Evolutionary conservation across 2,113 vertebrate genomes (phyloP).

Genomic region (Agelaius tricolor): DNA sequence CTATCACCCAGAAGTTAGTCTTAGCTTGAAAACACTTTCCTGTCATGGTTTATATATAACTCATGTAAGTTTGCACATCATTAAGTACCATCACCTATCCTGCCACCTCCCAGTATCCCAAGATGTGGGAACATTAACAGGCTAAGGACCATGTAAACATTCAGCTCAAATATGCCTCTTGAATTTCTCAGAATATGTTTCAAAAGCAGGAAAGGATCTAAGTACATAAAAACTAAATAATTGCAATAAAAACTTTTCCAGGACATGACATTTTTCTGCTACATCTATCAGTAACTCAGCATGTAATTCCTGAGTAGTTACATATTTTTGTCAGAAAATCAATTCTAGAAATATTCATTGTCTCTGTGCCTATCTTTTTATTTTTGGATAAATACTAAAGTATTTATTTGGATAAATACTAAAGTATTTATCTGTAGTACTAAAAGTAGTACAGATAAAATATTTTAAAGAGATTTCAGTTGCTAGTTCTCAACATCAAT

Average conservation of each 20-base stretch:
- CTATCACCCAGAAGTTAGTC: background rate
- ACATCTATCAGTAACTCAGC: background rate
- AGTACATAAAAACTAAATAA: background rate
- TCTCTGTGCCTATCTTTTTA: background rate
- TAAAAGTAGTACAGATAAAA: background rate
- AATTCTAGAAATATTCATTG: background rate
- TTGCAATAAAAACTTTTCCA: background rate
- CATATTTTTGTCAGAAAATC: background rate
- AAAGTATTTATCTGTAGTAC: too few relatives aligned
- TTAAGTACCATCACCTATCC: background rate
- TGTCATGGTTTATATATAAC: background rate
- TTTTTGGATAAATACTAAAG: background rate
- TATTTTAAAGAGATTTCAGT: background rate
- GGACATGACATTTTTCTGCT: background rate
- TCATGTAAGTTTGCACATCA: background rate
- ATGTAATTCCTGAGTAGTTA: background rate
- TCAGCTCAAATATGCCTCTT: background rate
- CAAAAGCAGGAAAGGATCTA: background rate
- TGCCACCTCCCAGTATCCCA: background rate
- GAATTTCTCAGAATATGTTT: background rate
- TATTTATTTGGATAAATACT: too few relatives aligned
- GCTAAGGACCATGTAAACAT: background rate
- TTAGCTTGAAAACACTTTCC: background rate
- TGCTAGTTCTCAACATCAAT: background rate
- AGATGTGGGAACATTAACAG: fast-evolving